Conservation (phyloP, 37 sponge, comb jelly and placozoan genomes). For the Oopsacas minuta region DNA sequence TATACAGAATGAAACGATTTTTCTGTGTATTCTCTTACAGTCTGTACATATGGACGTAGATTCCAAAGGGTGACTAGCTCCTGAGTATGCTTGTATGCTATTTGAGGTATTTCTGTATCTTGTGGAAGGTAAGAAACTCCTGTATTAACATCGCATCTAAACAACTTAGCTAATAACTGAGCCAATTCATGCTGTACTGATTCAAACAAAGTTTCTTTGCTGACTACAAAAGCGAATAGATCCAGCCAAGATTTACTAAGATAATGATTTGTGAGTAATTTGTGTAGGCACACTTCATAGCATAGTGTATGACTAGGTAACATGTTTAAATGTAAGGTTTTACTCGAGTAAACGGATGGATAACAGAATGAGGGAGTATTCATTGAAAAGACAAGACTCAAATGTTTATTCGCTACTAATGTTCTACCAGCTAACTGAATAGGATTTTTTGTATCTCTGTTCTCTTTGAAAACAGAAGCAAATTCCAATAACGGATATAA, state of each 20-base stretch:
- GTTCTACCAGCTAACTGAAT: conserved; percentile 4
- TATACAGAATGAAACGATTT: background rate
- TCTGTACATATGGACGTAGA: background rate
- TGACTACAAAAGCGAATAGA: background rate
- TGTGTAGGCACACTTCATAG: background rate
- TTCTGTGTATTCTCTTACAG: background rate
- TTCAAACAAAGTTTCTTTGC: background rate
- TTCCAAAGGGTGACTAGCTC: background rate
- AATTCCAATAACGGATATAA: background rate
- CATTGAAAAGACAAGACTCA: background rate
- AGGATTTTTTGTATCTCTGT: background rate
- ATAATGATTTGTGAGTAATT: background rate
- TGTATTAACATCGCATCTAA: background rate
- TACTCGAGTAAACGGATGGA: background rate
- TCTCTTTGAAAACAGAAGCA: background rate
- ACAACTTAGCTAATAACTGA: background rate
- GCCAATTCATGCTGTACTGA: background rate
- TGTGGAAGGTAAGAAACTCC: background rate
- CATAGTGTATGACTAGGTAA: background rate
- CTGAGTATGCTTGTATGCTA: background rate
- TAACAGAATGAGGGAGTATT: background rate
- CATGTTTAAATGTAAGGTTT: background rate
- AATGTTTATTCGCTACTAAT: background rate
- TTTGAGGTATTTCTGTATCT: background rate
- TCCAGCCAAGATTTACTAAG: background rate